These are phyloP conservation scores for Nansenia antarctica DNA, from an alignment of 2,113 vertebrate species.

Conservation along the genomic window DNA sequence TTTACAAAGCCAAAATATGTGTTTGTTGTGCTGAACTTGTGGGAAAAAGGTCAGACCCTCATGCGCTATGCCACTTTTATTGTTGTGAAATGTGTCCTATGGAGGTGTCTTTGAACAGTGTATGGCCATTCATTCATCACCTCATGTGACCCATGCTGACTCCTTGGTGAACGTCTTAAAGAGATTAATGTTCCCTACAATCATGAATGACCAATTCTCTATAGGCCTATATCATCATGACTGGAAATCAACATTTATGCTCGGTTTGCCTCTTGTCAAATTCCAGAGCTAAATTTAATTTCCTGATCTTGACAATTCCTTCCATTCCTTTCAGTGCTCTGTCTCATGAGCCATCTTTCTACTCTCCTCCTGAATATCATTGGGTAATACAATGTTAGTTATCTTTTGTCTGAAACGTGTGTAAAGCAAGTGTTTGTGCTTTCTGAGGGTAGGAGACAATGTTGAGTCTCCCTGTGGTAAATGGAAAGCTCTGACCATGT, in stretches of 20 bases:
- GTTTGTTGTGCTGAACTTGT: neutral
- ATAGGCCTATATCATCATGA: neutral
- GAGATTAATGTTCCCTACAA: neutral
- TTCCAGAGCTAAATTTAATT: neutral
- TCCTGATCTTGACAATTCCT: neutral
- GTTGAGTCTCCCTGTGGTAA: neutral
- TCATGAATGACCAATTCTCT: neutral
- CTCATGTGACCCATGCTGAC: neutral
- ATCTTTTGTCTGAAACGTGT: neutral
- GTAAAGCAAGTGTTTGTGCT: neutral
- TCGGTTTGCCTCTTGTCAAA: neutral
- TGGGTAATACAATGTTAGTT: neutral
- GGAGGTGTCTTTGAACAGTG: neutral
- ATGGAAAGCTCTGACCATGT: neutral
- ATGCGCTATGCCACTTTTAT: neutral
- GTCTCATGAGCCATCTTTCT: neutral
- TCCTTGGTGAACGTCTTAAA: neutral
- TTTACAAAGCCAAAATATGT: neutral
- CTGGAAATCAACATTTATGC: conserved; percentile 7
- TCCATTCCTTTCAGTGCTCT: neutral
- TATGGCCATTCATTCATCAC: neutral
- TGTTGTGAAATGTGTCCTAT: conserved; percentile 4
- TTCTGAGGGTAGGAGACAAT: neutral
- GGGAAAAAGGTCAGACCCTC: neutral
- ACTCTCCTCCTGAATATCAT: conserved; percentile 8